These are phyloP conservation scores for Ephestia elutella DNA, from an alignment of 1,140 invertebrate genomes.

Conservation along the genomic window DNA sequence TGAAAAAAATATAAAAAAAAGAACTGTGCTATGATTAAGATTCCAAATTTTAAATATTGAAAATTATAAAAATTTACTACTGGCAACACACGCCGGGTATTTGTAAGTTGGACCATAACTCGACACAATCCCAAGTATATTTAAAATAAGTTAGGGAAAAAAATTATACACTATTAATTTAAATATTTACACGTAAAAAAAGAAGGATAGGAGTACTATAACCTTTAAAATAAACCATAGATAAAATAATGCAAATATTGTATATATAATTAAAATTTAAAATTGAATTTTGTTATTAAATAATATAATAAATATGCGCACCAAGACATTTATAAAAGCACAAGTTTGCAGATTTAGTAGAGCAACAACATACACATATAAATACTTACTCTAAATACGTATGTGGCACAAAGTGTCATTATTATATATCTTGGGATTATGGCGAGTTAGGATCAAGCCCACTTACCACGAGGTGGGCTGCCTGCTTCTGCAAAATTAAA, in stretches of 20 bases:
- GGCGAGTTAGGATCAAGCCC: constrained; percentile 1
- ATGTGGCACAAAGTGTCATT: not conserved
- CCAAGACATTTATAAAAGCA: no score
- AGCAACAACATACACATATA: not conserved
- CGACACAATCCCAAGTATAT: constrained; percentile 3
- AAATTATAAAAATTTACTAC: not conserved
- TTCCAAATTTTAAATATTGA: not conserved
- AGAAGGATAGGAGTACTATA: not conserved
- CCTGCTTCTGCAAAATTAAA: constrained; percentile 3
- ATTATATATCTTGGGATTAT: not conserved
- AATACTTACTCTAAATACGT: not conserved
- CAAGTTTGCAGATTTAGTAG: no score
- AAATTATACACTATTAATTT: not conserved
- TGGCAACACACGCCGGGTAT: constrained; percentile 2
- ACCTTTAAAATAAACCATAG: no score
- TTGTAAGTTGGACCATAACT: not conserved
- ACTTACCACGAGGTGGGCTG: constrained; percentile 4
- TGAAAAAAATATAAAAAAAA: constrained; percentile 3
- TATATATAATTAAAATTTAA: not conserved
- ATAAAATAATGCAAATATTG: no score
- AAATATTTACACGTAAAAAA: not conserved
- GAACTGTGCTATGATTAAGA: not conserved
- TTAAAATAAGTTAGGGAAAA: not conserved
- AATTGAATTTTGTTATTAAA: no score
- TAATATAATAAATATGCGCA: no score